Evolutionary conservation across 2,888 invertebrate genomes (phyloP), one percentile per base, ranked within the genome.

Genomic region (Orthosia incerta): DNA sequence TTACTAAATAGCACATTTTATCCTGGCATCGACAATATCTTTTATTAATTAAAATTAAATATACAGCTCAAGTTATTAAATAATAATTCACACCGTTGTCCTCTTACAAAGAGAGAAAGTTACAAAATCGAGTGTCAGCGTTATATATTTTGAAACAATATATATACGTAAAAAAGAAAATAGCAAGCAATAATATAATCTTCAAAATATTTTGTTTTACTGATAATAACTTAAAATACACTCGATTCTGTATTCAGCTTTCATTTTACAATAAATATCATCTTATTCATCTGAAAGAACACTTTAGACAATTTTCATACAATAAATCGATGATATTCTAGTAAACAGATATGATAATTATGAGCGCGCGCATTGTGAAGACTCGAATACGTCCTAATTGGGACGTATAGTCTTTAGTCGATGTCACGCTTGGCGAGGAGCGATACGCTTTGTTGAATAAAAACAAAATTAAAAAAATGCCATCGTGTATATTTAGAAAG

Each of bases 71-170:
- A 31, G 13, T 18, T 20, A n/a, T 45, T 15, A 23, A 74, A 62
- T 48, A 56, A 81, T 63, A 76, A 16, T 61, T 80, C 76, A 80
- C 64, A 76, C 45, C 59, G 55, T 39, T 67, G 11, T 56, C 45
- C 57, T 76, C 57, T 76, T 75, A 68, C 39, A 76, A 60, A 71
- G 55, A 56, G 63, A 67, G 63, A 77, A 26, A 67, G 12, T 4
- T 62, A 62, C 39, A n/a, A 26, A 26, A 68, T 69, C 74, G 55
- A 79, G 55, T 12, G n/a, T 59, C 50, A 20, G 26, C 26, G 26
- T 26, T 72, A 55, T 26, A 51, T 73, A 62, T 51, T 64, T 56
- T 12, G 31, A n/a, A 57, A 46, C 4, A 7, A 31, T 31, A 7
- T 39, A 39, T 1, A 1, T 39, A 9, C 1, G 3, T 4, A 31